These are phyloP conservation scores for Opisthograptis luteolata DNA, from an alignment of 2,888 invertebrate species.

Conservation along the genomic window DNA sequence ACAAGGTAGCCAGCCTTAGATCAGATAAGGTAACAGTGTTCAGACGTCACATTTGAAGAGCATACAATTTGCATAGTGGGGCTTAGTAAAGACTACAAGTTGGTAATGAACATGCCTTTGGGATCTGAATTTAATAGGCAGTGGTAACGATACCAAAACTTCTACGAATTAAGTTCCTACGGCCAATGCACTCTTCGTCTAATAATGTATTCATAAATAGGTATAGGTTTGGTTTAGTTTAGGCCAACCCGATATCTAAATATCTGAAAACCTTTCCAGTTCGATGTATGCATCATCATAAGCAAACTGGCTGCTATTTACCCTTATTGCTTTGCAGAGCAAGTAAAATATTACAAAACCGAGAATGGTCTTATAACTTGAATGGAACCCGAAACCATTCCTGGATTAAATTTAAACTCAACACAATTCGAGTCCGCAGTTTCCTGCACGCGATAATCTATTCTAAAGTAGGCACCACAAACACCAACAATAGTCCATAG, in stretches of 20 bases:
- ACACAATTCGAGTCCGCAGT: slow-evolving; percentile 3
- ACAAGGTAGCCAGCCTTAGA: slow-evolving; percentile 4
- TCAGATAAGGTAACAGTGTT: slow-evolving; percentile 6
- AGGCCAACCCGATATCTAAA: too few species aligned
- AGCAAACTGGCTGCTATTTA: too few species aligned
- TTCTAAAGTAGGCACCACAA: slow-evolving; percentile 3
- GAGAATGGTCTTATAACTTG: neutral
- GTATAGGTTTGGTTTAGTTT: too few species aligned
- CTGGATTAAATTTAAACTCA: neutral
- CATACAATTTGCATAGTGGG: neutral
- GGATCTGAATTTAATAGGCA: too few species aligned
- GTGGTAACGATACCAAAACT: too few species aligned
- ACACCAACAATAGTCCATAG: slow-evolving; percentile 16
- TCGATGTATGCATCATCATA: too few species aligned
- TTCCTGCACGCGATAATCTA: slow-evolving; percentile 14
- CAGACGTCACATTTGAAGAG: slow-evolving; percentile 2
- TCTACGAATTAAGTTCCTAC: too few species aligned
- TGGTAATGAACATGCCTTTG: too few species aligned
- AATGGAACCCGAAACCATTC: neutral
- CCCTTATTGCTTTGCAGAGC: too few species aligned
- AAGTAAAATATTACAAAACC: neutral
- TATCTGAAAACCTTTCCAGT: too few species aligned
- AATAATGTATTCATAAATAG: too few species aligned
- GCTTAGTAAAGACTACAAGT: neutral
- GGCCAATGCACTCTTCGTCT: too few species aligned